Conservation (phyloP, 1,140 invertebrate genomes). For the Campoletis sonorensis region DNA sequence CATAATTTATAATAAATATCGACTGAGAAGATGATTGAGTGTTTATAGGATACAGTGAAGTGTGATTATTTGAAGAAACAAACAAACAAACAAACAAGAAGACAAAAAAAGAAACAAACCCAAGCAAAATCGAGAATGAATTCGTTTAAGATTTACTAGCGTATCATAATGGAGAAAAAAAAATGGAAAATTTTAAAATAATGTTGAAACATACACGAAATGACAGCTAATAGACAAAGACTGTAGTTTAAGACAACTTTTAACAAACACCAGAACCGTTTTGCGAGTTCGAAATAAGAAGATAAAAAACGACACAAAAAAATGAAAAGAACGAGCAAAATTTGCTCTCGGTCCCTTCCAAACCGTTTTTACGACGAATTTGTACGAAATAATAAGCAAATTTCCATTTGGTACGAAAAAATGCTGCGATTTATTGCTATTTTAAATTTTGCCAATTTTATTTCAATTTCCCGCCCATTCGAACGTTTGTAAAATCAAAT, state of each 20-base stretch:
- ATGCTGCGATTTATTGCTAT: too few relatives aligned
- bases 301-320: slow-evolving; percentile 50
- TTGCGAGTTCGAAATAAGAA: slow-evolving; percentile 56
- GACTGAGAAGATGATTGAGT: slow-evolving; percentile 63
- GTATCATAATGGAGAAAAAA: neutral
- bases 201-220: slow-evolving; percentile 18
- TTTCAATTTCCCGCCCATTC: neutral
- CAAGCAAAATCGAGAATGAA: slow-evolving; percentile 28
- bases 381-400: neutral
- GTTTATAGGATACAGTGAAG: slow-evolving; percentile 65
- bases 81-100: slow-evolving; percentile 27
- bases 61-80: slow-evolving; percentile 48
- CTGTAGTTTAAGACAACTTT: slow-evolving; percentile 75
- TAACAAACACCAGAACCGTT: slow-evolving; percentile 72
- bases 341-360: slow-evolving; percentile 60
- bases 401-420: neutral
- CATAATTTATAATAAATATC: slow-evolving; percentile 58
- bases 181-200: too few relatives aligned
- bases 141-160: slow-evolving; percentile 19
- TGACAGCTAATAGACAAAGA: slow-evolving; percentile 65
- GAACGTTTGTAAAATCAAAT: neutral
- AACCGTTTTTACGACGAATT: slow-evolving; percentile 57
- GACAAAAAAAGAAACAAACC: slow-evolving; percentile 32
- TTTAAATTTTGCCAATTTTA: too few relatives aligned
- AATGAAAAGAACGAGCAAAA: slow-evolving; percentile 18